Evolutionary conservation across 2,888 invertebrate genomes (phyloP), one percentile per base, ranked within the genome.

Genomic region (Artemia sinica): DNA sequence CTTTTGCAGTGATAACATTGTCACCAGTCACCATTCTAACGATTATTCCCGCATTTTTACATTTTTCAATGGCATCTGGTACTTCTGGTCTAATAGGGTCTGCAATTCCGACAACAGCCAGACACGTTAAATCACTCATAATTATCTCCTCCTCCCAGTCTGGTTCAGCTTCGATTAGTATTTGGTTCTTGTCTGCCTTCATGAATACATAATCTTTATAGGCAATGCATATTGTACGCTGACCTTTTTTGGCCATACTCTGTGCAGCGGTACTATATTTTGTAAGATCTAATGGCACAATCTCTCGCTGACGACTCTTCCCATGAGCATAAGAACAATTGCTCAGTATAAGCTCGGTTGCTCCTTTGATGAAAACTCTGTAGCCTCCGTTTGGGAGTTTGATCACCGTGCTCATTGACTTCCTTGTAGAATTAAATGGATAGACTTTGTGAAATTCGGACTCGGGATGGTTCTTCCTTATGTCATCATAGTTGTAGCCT

Each of bases 21-120:
- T 84, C 84, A 58, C 84, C 84, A 4, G 84, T 84, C 8, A 82
- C 82, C 82, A 82, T 82, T 66, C 82, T 77, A 11, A 82, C 82
- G 8, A 79, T 79, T 70, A 82, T 82, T 65, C 82, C 82, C 8
- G 82, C 79, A 58, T 18, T 75, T 73, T 74, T 81, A 74, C 82
- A 83, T 72, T 78, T 78, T 58, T 74, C 75, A 70, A 83, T 83
- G 18, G 82, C 81, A 68, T 77, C 79, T 41, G 41, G 7, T 72
- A 80, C 80, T 77, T 82, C 84, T 11, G 79, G 78, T 72, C 84
- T 76, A 67, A 84, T 82, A 1, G 84, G 84, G 75, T 84, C 84
- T 76, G 83, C 81, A 71, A 83, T 82, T 50, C 84, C 84, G 58
- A 82, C 79, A 65, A 84, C 78, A 72, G 80, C 79, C n/a, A 84